Evolutionary conservation across 2,888 invertebrate genomes (phyloP), one percentile per base, ranked within the genome.

Genomic region (Pyrocoelia pectoralis): DNA sequence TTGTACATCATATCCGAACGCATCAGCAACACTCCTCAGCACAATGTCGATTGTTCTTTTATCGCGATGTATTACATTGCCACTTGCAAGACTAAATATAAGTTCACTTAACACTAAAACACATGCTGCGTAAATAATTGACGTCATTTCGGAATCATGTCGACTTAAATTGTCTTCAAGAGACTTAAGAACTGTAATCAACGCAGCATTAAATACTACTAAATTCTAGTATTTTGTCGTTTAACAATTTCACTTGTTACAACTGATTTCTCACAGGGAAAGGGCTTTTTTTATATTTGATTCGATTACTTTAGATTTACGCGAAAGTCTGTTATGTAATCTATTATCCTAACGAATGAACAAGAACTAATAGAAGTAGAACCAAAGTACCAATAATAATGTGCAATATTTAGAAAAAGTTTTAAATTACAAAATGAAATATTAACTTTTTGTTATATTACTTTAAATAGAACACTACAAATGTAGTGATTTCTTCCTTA

Each of bases 1-100:
- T 43, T 74, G 72, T 24, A 81, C 77, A 70, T 81, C 81, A 67
- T 80, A 82, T 19, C 82, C 82, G 67, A 82, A 80, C 52, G 77
- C 70, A 68, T 82, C 81, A 10, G 79, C 81, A 19, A 81, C 76
- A 61, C 76, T 75, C 40, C 76, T 74, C 17, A 82, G 65, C 50
- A 80, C 72, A n/a, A 74, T 67, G 61, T 80, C 81, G 51, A 82
- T 73, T 50, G 80, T 81, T 67, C 82, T 69, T 72, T 81, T 81
- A 51, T 77, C 74, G 50, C 73, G 70, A 40, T 51, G 49, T 14
- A 56, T 9, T 33, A 24, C 33, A 19, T 55, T 52, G 2, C 13
- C 14, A 38, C n/a, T 9, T 38, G 12, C 13, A 9, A 8, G 12
- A 8, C 6, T 13, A 28, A 15, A 52, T 28, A 10, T 28, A n/a